A percentile compares a stretch with the other conserved stretches of the same genome.
phyloP scores from a whole-genome alignment of 1,140 invertebrate genomes.

The Aphaenogaster ashmeadi region DNA sequence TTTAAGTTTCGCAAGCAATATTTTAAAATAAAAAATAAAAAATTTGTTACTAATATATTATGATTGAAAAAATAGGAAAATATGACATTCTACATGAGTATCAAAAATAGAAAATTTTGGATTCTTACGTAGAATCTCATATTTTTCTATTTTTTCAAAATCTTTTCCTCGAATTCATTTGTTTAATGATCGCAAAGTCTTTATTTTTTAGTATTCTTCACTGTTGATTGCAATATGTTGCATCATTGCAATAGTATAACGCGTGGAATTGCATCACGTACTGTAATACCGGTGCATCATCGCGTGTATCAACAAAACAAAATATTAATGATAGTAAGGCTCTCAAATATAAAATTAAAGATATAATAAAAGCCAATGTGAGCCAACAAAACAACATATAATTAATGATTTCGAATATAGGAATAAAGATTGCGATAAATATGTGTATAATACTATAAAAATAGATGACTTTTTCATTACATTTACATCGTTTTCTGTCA shows the following conservation, averaged over 20 bases:
- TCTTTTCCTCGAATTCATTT: background rate
- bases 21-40: background rate
- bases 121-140: too few relatives aligned
- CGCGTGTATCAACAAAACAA: slow-evolving; percentile 47
- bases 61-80: slow-evolving; percentile 1
- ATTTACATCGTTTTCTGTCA: background rate
- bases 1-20: background rate
- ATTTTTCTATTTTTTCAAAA: background rate
- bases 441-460: slow-evolving; percentile 42
- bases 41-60: background rate
- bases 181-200: background rate
- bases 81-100: background rate
- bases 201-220: background rate
- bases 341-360: too few relatives aligned
- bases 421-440: slow-evolving; percentile 35
- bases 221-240: slow-evolving; percentile 37
- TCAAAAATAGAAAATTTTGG: background rate
- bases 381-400: slow-evolving; percentile 43
- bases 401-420: slow-evolving; percentile 62
- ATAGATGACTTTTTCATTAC: slow-evolving; percentile 44
- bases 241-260: slow-evolving; percentile 30
- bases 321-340: too few relatives aligned
- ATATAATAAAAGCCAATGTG: too few relatives aligned
- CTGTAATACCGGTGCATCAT: slow-evolving; percentile 56
- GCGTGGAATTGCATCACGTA: slow-evolving; percentile 43